phyloP scores from a whole-genome alignment of 35 echinoderm and acorn worm species.

The Lytechinus pictus region DNA sequence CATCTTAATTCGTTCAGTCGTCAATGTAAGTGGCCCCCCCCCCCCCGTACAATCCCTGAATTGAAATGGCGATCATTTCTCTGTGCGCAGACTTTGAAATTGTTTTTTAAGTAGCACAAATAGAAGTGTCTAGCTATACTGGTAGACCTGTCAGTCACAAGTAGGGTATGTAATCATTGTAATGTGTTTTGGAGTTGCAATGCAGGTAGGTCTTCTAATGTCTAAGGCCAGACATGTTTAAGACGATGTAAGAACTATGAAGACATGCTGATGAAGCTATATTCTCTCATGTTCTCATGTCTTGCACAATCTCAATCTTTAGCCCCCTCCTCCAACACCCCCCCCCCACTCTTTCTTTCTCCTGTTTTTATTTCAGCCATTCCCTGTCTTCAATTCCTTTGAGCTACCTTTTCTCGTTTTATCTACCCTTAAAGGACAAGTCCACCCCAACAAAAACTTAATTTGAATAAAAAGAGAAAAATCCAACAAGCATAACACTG shows the following conservation, averaged over 20 bases:
- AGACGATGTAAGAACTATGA: not conserved
- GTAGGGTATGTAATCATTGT: not conserved
- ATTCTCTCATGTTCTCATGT: not conserved
- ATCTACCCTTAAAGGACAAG: too few species aligned
- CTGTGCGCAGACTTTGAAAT: not conserved
- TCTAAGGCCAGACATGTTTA: not conserved
- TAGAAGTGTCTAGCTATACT: not conserved
- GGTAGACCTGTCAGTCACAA: not conserved
- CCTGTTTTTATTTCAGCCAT: not conserved
- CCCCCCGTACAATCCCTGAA: too few species aligned
- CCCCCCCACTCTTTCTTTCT: not conserved
- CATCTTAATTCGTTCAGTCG: too few species aligned
- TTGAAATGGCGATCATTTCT: not conserved
- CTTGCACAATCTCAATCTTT: not conserved
- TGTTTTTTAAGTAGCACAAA: not conserved
- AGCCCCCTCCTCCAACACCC: not conserved
- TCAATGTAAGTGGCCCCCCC: too few species aligned
- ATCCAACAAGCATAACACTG: too few species aligned
- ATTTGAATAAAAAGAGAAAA: too few species aligned
- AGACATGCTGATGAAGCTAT: not conserved
- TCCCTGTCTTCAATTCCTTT: not conserved
- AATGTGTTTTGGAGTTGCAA: not conserved
- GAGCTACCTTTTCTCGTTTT: too few species aligned
- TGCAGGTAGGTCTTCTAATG: not conserved
- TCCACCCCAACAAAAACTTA: too few species aligned